phyloP scores from a whole-genome alignment of 2,797 vertebrate species.

The Pipistrellus kuhlii region DNA sequence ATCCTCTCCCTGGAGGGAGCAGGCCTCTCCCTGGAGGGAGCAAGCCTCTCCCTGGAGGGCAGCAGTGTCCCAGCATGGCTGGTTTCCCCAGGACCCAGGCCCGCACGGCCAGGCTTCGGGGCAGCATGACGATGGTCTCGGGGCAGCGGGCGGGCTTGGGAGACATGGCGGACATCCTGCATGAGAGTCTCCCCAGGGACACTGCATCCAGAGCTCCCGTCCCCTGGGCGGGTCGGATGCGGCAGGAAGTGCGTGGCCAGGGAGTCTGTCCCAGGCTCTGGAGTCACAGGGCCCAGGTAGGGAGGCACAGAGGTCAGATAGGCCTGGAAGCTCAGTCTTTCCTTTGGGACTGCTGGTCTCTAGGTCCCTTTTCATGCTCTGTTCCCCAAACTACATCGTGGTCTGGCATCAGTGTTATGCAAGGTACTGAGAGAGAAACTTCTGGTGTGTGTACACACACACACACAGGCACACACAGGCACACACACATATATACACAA shows the following conservation, averaged over 20 bases:
- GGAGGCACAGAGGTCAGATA: neutral
- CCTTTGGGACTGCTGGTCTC: neutral
- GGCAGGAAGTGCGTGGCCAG: too few species aligned
- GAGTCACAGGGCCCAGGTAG: neutral
- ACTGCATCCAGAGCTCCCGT: neutral
- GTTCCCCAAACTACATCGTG: neutral
- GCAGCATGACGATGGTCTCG: too few species aligned
- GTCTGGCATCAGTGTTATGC: neutral
- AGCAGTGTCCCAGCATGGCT: neutral
- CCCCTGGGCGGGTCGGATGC: neutral
- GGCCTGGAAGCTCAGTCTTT: neutral
- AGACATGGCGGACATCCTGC: neutral
- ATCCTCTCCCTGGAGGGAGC: neutral
- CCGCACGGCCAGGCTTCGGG: neutral
- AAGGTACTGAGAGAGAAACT: neutral
- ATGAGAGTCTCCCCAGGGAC: neutral
- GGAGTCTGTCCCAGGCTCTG: neutral
- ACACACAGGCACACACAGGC: neutral
- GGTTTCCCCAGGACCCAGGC: neutral
- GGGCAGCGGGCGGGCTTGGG: neutral
- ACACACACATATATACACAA: too few species aligned
- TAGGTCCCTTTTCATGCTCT: neutral
- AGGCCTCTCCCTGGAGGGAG: neutral
- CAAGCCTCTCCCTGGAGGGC: neutral
- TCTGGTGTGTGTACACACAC: fast-evolving